Base-by-base conservation (phyloP, 2,888 invertebrate species). In the Platynereis dumerilii region DNA sequence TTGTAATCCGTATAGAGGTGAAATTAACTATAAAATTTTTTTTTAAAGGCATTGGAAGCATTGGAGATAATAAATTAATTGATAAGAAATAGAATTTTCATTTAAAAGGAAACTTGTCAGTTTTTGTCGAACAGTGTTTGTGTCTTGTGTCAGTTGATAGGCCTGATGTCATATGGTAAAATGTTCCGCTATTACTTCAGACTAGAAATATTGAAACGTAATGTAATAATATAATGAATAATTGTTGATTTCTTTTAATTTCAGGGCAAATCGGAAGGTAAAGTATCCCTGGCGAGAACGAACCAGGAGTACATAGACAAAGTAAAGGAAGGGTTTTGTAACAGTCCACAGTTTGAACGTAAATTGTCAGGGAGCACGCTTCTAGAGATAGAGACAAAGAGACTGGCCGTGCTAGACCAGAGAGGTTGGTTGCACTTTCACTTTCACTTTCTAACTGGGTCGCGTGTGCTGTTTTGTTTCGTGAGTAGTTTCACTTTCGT, bases 351-450 rank as follows among this genome's bases (percentile, higher is more conserved):
- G 22, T 22, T 45, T 20, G 62, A 60, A 0, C 24, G 60, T 17
- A 65, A 65, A 28, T 53, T 65, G 65, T 65, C 65, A 1, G 55
- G 59, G n/a, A 34, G 34, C 34, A 94, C 94, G 73, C 87, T 95
- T 66, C 91, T 91, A 86, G 94, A 94, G 85, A 92, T 95, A 68
- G 94, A 95, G 83, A 89, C 92, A 76, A 94, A 93, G 83, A 86
- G 94, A 64, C 90, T 93, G 78, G 87, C 91, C 74, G 90, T 94
- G 87, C 87, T 95, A 79, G 93, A 92, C 70, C 92, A 94, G 84
- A 93, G 94, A 90, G 94, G 94, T 93, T 75, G 74, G 72, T 34
- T 34, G 34, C 34, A 34, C 34, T 34, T 34, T 34, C 34, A 34
- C 34, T 34, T 34, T 22, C 48, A 44, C 15, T 48, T 53, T 55